Conservation (phyloP, 2,113 vertebrate species). For the Prochilodus magdalenae region DNA sequence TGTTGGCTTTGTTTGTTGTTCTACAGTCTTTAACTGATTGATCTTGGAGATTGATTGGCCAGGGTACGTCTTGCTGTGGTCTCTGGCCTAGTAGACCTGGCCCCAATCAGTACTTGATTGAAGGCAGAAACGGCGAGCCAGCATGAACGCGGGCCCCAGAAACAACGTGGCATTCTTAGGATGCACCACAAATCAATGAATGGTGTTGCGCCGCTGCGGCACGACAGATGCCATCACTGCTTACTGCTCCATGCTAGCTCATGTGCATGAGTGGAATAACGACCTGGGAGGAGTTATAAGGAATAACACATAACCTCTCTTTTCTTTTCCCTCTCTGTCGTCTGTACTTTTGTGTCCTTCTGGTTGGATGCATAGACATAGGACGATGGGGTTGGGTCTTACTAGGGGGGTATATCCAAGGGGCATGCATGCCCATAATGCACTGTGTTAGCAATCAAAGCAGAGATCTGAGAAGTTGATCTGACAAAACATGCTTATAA, state of each 20-base stretch:
- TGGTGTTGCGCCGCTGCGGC: background rate
- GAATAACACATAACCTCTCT: too few species aligned
- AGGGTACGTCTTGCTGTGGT: constrained; percentile 16
- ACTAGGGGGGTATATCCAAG: too few species aligned
- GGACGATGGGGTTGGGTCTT: too few species aligned
- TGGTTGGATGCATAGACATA: too few species aligned
- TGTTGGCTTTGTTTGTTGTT: background rate
- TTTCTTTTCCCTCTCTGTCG: too few species aligned
- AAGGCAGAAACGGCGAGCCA: constrained; percentile 29
- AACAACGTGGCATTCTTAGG: constrained; percentile 7
- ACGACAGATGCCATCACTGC: constrained; percentile 20
- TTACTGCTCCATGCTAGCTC: background rate
- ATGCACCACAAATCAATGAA: constrained; percentile 13
- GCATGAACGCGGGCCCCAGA: background rate
- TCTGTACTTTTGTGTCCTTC: too few species aligned
- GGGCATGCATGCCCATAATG: too few species aligned
- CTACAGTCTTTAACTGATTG: constrained; percentile 17
- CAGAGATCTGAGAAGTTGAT: too few species aligned
- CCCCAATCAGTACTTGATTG: constrained; percentile 39
- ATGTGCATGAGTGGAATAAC: background rate
- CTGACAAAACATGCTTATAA: too few species aligned
- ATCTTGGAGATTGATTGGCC: constrained; percentile 7
- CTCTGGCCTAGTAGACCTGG: constrained; percentile 3
- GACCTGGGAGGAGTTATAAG: background rate
- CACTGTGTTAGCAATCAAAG: too few species aligned